Conservation (phyloP, 2,797 vertebrate species). For the Hephaestus fuliginosus region DNA sequence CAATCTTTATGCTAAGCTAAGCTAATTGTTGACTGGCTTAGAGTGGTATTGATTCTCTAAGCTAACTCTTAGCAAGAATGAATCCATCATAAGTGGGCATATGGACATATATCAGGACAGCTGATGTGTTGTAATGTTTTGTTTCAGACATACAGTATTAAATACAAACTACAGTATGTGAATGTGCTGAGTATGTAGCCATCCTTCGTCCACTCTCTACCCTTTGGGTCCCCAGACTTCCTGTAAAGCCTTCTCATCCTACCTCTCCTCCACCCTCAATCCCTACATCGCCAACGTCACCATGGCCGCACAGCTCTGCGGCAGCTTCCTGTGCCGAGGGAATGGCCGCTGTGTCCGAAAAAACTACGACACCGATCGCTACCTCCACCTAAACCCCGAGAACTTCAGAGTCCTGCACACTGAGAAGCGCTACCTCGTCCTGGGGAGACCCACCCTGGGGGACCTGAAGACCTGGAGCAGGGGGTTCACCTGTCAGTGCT, state of each 20-base stretch:
- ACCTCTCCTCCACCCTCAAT: constrained; percentile 82
- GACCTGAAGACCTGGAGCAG: constrained; percentile 81
- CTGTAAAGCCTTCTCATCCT: constrained; percentile 84
- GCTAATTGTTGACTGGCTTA: neutral
- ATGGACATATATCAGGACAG: neutral
- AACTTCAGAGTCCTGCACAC: constrained; percentile 80
- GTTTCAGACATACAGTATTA: neutral
- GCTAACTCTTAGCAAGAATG: constrained; percentile 3
- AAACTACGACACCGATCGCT: constrained; percentile 83
- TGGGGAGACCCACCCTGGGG: constrained; percentile 78
- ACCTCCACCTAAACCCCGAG: constrained; percentile 87
- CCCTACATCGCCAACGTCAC: constrained; percentile 90
- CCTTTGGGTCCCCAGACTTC: constrained; percentile 72
- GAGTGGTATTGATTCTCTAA: neutral
- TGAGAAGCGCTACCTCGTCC: constrained; percentile 74
- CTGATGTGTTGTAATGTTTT: neutral
- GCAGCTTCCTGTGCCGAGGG: constrained; percentile 84
- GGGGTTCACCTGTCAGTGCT: constrained; percentile 87
- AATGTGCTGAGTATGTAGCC: neutral
- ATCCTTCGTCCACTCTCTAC: neutral
- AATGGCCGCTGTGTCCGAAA: constrained; percentile 86
- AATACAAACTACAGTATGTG: neutral
- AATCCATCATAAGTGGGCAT: neutral
- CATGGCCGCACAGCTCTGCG: constrained; percentile 87
- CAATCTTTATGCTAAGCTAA: neutral